Conservation (phyloP, 1,140 invertebrate species). For the Drosophila carrolli region DNA sequence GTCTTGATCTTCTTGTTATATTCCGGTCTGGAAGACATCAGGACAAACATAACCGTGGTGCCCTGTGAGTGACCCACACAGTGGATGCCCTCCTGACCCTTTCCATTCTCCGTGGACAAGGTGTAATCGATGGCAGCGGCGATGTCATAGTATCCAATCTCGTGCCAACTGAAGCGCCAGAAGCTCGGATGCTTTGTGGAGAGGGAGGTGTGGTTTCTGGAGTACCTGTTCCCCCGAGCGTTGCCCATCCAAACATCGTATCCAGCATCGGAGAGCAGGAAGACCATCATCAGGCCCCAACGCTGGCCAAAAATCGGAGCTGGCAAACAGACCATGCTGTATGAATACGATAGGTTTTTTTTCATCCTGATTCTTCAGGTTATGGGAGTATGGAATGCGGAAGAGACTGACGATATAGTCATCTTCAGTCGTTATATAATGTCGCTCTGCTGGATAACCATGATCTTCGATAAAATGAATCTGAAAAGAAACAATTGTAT, state of each 20-base stretch:
- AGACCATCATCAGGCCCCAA: slow-evolving; percentile 83
- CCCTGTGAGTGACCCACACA: slow-evolving; percentile 86
- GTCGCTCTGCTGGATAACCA: slow-evolving; percentile 86
- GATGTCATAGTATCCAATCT: slow-evolving; percentile 89
- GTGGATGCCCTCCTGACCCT: slow-evolving; percentile 83
- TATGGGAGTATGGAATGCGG: slow-evolving; percentile 84
- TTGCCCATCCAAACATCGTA: slow-evolving; percentile 91
- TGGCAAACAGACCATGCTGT: slow-evolving; percentile 88
- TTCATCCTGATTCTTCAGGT: slow-evolving; percentile 30
- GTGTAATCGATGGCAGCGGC: slow-evolving; percentile 89
- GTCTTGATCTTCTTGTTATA: slow-evolving; percentile 88
- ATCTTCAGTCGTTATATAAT: slow-evolving; percentile 85
- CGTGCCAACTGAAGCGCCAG: slow-evolving; percentile 87
- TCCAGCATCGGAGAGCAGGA: slow-evolving; percentile 88
- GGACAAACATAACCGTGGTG: slow-evolving; percentile 86
- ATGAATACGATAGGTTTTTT: slow-evolving; percentile 85
- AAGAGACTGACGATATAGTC: slow-evolving; percentile 85
- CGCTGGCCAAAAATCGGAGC: slow-evolving; percentile 86
- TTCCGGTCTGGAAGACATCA: slow-evolving; percentile 87
- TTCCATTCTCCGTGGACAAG: slow-evolving; percentile 74
- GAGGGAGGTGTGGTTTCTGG: slow-evolving; percentile 85
- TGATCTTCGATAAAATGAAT: slow-evolving; percentile 28
- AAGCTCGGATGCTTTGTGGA: slow-evolving; percentile 79
- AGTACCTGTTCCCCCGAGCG: slow-evolving; percentile 88
- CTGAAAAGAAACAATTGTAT: neutral